Evolutionary conservation across 2,113 vertebrate genomes (phyloP).

Genomic region (Cryptotis parvus): DNA sequence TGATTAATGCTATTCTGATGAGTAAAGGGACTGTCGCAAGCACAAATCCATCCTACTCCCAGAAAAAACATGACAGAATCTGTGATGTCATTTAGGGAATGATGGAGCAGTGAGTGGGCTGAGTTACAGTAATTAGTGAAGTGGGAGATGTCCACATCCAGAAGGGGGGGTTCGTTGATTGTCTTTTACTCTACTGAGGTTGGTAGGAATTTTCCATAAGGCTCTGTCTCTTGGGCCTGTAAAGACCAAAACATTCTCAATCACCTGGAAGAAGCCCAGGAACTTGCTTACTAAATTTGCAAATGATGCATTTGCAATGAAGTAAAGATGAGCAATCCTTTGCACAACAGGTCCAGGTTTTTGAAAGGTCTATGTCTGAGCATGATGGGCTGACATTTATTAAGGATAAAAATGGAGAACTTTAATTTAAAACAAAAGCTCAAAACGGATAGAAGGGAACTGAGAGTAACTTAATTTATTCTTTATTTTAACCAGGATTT

Average conservation of each 20-base stretch:
- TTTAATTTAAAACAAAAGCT: not conserved
- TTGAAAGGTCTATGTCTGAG: constrained; percentile 45
- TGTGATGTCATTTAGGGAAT: constrained; percentile 25
- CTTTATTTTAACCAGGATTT: too few species aligned
- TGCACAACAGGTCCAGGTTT: too few species aligned
- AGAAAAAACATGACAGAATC: constrained; percentile 35
- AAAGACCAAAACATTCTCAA: constrained; percentile 47
- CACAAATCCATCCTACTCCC: not conserved
- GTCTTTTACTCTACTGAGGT: constrained; percentile 43
- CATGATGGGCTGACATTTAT: constrained; percentile 68
- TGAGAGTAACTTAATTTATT: too few species aligned
- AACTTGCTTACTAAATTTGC: constrained; percentile 58
- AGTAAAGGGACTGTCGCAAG: constrained; percentile 43
- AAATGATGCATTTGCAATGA: constrained; percentile 41
- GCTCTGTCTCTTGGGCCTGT: constrained; percentile 64
- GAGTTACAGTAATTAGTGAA: constrained; percentile 54
- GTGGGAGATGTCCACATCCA: constrained; percentile 46
- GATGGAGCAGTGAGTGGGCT: constrained; percentile 17
- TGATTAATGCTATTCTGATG: constrained; percentile 32
- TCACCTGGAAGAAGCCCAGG: constrained; percentile 48
- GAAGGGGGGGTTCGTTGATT: constrained; percentile 47
- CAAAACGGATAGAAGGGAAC: not conserved
- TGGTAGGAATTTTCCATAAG: constrained; percentile 35
- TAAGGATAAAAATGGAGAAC: constrained; percentile 46
- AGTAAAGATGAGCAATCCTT: too few species aligned